Evolutionary conservation across 2,113 vertebrate species (phyloP), one percentile per base, ranked within the genome.

Genomic region (Thomomys bottae): DNA sequence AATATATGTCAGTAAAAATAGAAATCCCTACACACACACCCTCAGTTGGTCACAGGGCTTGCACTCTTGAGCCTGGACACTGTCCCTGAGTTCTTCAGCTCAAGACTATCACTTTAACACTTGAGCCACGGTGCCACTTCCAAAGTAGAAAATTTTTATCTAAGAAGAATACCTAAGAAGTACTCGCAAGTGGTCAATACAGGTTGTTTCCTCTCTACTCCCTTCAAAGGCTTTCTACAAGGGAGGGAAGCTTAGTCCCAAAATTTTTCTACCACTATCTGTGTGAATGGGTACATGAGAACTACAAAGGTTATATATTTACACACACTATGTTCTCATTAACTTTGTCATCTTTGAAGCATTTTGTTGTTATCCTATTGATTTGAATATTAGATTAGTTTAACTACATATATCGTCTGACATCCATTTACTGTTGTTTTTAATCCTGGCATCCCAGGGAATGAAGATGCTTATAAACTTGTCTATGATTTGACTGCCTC

Each of bases 311-410:
- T 34, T 59, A 84, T 38, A 21, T 63, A 79, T 76, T 70, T 88
- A n/a, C 59, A 32, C 86, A 38, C 9, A 89, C 26, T 90, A 18
- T 72, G 72, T 24, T 87, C 84, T 85, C 5, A 14, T 67, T 66
- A 91, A 32, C 26, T 88, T 59, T 75, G n/a, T 18, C 26, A 64
- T 32, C 70, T 91, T 90, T 90, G 80, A 88, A 89, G 79, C 66
- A 84, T 36, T 81, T 94, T 94, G 68, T 20, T 36, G 89, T 88
- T 92, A 76, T 57, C 86, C 90, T 90, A 86, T 61, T 90, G 77
- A 95, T 75, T 88, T 79, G 70, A 89, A 21, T 91, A 91, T 59
- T n/a, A 42, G 70, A 77, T 84, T 87, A 84, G n/a, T 85, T 83
- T 92, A 45, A 14, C 54, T 28, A 89, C 3, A 89, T 59, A 68